Base-by-base conservation (phyloP, 2,113 vertebrate species). In the Sphaerodactylus townsendi region DNA sequence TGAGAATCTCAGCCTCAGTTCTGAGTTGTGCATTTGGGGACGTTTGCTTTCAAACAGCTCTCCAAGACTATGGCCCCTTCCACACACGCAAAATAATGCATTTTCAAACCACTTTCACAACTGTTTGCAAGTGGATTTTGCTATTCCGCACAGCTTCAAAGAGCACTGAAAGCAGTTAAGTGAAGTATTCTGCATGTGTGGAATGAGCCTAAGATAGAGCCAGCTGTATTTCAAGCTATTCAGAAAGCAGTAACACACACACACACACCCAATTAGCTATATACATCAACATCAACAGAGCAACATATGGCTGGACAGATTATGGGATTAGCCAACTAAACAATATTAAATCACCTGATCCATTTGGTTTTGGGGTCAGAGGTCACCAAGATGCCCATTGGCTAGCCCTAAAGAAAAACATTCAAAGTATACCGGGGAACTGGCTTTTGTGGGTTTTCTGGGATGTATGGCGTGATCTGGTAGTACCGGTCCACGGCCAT, bases 281-380 rank as follows among this genome's bases (percentile, higher is more conserved):
- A 59, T 56, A 2, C 84, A 87, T 50, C 46, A 39, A 72, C 59
- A 92, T 84, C 76, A 95, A 21, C 93, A 92, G 96, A 93, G 77
- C 89, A 95, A 91, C 97, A 98, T 97, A 97, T 97, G 97, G 97
- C 82, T 90, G 89, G 94, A 88, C 87, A 96, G 96, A 93, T 98
- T 97, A 97, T 79, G 90, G 91, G 96, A 97, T 98, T 97, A 97
- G 86, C 92, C 94, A 95, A 96, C 96, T 96, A 96, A 92, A 93
- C 87, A 85, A 91, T 90, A 87, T 95, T 96, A 94, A 93, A 97
- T 94, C 95, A 92, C n/a, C n/a, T n/a, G n/a, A 96, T 96, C 96
- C 87, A 0, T 85, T 79, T 59, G 33, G 6, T 23, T 28, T 17
- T 48, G 33, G 11, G 11, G 14, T 19, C 53, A 77, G 28, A 80